A percentile compares a stretch with the other conserved stretches of the same genome.
Conservation (phyloP, 2,797 vertebrate species). For the Clarias fuscus region DNA sequence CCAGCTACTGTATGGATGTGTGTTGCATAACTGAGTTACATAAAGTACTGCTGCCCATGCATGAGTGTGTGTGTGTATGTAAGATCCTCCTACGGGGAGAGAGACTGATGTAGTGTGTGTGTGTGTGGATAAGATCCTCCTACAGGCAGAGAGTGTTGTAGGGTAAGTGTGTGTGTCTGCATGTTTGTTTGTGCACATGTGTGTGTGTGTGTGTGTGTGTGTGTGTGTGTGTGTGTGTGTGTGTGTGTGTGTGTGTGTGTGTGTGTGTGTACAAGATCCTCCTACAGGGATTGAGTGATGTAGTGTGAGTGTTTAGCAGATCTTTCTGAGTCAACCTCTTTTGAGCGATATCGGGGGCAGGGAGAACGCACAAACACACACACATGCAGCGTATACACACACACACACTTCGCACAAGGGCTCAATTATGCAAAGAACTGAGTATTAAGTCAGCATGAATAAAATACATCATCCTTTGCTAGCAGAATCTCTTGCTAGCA, state of each 20-base stretch:
- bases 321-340: slow-evolving; percentile 52
- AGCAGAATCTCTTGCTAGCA: slow-evolving; percentile 2
- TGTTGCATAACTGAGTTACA: slow-evolving; percentile 65
- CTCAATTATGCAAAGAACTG: slow-evolving; percentile 36
- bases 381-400: not conserved
- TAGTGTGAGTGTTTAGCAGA: slow-evolving; percentile 46
- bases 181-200: slow-evolving; percentile 16
- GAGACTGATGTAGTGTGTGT: slow-evolving; percentile 4
- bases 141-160: slow-evolving; percentile 28
- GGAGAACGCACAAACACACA: slow-evolving; percentile 33
- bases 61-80: slow-evolving; percentile 45
- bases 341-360: slow-evolving; percentile 42
- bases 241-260: slow-evolving; percentile 35
- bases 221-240: slow-evolving; percentile 21
- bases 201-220: slow-evolving; percentile 33
- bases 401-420: slow-evolving; percentile 16
- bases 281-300: slow-evolving; percentile 46
- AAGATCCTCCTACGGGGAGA: slow-evolving; percentile 45
- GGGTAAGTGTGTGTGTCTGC: slow-evolving; percentile 32
- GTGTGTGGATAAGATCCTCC: slow-evolving; percentile 38
- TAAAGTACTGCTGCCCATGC: slow-evolving; percentile 61
- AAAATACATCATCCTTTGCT: not conserved
- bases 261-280: slow-evolving; percentile 35
- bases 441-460: slow-evolving; percentile 17
- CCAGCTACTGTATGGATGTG: slow-evolving; percentile 50